Evolutionary conservation across 2,113 vertebrate species (phyloP).

Genomic region (Myocastor coypus): DNA sequence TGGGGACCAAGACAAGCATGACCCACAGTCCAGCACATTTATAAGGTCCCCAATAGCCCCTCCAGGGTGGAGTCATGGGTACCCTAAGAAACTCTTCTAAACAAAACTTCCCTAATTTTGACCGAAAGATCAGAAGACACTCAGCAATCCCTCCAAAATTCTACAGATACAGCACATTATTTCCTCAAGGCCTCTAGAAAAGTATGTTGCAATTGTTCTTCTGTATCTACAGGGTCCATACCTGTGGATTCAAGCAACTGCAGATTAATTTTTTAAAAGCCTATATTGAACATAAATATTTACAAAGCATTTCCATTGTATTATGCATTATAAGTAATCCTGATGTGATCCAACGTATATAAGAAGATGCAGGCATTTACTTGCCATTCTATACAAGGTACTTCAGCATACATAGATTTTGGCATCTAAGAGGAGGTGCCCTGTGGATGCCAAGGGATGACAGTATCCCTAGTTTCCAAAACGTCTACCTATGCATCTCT

Average conservation of each 20-base stretch:
- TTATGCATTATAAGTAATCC: not conserved
- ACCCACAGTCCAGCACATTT: not conserved
- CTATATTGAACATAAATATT: not conserved
- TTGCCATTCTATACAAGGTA: not conserved
- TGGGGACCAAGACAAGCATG: not conserved
- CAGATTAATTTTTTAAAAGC: not conserved
- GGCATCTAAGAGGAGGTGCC: not conserved
- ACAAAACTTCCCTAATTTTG: not conserved
- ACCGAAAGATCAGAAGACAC: not conserved
- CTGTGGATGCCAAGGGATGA: not conserved
- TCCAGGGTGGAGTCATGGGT: not conserved
- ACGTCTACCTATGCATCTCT: not conserved
- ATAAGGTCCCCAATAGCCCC: not conserved
- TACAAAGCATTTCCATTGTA: not conserved
- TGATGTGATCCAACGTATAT: not conserved
- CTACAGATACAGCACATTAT: not conserved
- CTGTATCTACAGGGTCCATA: not conserved
- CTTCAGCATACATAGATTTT: not conserved
- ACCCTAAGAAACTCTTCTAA: not conserved
- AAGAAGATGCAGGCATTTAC: not conserved
- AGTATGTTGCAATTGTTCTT: not conserved
- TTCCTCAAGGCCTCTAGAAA: not conserved
- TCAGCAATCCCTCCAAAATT: not conserved
- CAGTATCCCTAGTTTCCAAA: not conserved
- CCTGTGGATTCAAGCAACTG: not conserved